These are phyloP conservation scores for Alectura lathami DNA, from an alignment of 2,113 vertebrate genomes.

Conservation along the genomic window DNA sequence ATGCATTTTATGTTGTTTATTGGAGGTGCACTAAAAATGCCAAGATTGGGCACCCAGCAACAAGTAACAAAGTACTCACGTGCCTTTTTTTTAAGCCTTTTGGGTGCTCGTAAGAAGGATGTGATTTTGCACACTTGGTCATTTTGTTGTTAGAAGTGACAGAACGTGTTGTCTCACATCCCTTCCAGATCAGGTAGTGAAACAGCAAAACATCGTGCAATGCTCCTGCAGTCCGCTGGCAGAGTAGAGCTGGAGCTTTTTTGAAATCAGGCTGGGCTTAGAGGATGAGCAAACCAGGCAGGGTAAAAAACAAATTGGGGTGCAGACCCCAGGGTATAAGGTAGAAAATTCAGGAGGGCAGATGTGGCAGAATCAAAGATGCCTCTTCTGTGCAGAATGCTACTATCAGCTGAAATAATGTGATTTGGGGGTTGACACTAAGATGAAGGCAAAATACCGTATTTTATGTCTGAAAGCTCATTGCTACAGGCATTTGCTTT, in stretches of 20 bases:
- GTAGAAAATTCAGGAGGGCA: not conserved
- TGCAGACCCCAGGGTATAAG: not conserved
- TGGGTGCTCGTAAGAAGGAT: not conserved
- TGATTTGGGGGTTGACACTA: not conserved
- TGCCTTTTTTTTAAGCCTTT: constrained; percentile 49
- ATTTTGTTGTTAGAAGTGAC: not conserved
- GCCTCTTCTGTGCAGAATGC: not conserved
- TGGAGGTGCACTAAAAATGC: not conserved
- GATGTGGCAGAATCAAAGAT: not conserved
- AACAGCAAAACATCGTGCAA: not conserved
- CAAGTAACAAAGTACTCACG: not conserved
- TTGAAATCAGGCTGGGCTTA: not conserved
- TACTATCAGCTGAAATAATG: not conserved
- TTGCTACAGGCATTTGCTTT: not conserved
- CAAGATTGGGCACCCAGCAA: not conserved
- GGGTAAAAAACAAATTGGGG: not conserved
- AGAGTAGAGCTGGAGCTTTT: not conserved
- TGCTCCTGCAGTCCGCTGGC: not conserved
- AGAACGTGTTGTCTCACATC: not conserved
- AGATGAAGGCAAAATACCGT: not conserved
- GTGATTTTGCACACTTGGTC: not conserved
- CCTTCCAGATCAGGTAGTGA: not conserved
- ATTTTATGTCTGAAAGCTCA: not conserved
- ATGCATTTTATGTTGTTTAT: not conserved
- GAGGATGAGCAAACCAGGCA: not conserved